These are phyloP conservation scores for Sphyrna mokarran DNA, from an alignment of 2,113 vertebrate genomes.

Conservation along the genomic window DNA sequence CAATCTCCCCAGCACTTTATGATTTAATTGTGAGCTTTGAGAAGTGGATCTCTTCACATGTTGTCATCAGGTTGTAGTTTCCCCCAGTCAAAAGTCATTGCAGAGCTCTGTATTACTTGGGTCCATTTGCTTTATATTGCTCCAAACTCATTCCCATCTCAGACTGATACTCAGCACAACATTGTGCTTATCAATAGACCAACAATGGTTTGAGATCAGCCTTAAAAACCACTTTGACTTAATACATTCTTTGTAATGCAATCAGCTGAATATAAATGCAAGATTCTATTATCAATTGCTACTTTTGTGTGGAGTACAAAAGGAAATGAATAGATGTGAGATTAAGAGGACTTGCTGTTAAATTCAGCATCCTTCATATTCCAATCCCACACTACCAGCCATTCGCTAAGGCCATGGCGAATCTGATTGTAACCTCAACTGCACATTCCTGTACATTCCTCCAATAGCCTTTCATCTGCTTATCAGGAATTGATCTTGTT, in stretches of 20 bases:
- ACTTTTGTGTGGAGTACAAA: too few relatives aligned
- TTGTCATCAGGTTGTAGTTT: too few relatives aligned
- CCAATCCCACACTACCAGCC: too few relatives aligned
- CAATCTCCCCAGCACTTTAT: not conserved
- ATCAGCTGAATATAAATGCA: not conserved
- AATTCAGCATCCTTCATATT: too few relatives aligned
- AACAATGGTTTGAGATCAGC: not conserved
- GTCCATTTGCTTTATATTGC: not conserved
- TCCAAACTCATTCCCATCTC: not conserved
- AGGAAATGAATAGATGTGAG: too few relatives aligned
- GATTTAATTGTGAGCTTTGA: not conserved
- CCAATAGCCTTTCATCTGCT: too few relatives aligned
- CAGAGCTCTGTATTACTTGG: not conserved
- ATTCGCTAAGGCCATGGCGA: too few relatives aligned
- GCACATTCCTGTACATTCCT: too few relatives aligned
- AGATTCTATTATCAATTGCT: not conserved
- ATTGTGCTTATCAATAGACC: not conserved
- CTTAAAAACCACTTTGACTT: not conserved
- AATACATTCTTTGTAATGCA: not conserved
- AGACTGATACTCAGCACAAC: not conserved
- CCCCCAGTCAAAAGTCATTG: not conserved
- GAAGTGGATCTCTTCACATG: not conserved
- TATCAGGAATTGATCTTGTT: too few relatives aligned
- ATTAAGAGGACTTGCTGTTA: too few relatives aligned
- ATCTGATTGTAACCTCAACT: too few relatives aligned